A percentile compares a stretch with the other conserved stretches of the same genome.
Conservation (phyloP, 2,113 vertebrate species). For the Pantherophis guttatus region DNA sequence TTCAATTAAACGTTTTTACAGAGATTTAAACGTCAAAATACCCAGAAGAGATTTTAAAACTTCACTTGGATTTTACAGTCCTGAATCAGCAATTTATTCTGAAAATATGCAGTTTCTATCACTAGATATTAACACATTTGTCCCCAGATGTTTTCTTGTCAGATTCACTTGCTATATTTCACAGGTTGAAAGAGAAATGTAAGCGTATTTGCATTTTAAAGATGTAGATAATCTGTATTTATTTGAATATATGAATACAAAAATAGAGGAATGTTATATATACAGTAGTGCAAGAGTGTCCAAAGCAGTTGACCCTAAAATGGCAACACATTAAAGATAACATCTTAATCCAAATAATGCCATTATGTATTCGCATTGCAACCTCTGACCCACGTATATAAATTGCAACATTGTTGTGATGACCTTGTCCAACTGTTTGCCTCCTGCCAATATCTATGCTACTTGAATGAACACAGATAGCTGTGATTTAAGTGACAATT, state of each 20-base stretch:
- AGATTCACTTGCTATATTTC: neutral
- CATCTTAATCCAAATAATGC: neutral
- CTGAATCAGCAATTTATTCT: neutral
- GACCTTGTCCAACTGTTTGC: neutral
- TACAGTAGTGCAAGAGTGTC: neutral
- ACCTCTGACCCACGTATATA: neutral
- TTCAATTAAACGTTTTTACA: neutral
- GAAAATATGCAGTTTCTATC: neutral
- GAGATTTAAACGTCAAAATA: neutral
- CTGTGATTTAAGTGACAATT: neutral
- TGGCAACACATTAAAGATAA: neutral
- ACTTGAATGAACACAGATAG: neutral
- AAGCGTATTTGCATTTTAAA: neutral
- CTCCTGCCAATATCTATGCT: neutral
- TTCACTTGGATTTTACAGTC: neutral
- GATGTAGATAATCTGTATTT: neutral
- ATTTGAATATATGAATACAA: neutral
- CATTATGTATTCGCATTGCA: neutral
- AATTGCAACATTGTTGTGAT: neutral
- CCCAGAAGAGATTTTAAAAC: neutral
- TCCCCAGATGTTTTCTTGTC: neutral
- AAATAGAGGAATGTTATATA: neutral
- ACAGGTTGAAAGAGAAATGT: neutral
- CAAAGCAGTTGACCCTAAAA: neutral
- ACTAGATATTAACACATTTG: neutral